Conservation (phyloP, 2,888 invertebrate genomes). For the Cenopis cana region DNA sequence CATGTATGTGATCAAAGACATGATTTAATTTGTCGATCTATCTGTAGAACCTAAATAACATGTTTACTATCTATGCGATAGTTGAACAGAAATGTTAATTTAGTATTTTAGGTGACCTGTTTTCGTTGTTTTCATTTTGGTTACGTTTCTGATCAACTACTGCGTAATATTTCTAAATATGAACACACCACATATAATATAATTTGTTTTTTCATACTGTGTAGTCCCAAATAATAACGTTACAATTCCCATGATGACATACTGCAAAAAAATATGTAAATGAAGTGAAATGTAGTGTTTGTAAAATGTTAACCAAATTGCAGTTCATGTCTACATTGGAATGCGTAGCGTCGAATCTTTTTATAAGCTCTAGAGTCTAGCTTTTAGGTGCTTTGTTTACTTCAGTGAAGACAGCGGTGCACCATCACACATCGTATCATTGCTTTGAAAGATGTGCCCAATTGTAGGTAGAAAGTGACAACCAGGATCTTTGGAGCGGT, state of each 20-base stretch:
- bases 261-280: not conserved
- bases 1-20: not conserved
- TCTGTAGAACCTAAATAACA: not conserved
- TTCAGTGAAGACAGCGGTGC: not conserved
- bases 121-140: no score
- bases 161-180: not conserved
- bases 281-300: not conserved
- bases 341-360: not conserved
- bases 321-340: conserved; percentile 4
- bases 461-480: not conserved
- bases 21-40: not conserved
- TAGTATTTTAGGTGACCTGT: not conserved
- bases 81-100: not conserved
- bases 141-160: not conserved
- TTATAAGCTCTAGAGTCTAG: not conserved
- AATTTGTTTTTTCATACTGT: not conserved
- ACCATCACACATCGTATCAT: not conserved
- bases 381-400: not conserved
- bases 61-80: no score
- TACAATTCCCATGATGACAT: not conserved
- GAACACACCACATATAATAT: not conserved
- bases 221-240: no score
- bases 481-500: not conserved
- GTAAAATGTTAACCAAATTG: not conserved
- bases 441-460: not conserved